phyloP scores from a whole-genome alignment of 1,140 invertebrate genomes.

The Drosophila orosa region DNA sequence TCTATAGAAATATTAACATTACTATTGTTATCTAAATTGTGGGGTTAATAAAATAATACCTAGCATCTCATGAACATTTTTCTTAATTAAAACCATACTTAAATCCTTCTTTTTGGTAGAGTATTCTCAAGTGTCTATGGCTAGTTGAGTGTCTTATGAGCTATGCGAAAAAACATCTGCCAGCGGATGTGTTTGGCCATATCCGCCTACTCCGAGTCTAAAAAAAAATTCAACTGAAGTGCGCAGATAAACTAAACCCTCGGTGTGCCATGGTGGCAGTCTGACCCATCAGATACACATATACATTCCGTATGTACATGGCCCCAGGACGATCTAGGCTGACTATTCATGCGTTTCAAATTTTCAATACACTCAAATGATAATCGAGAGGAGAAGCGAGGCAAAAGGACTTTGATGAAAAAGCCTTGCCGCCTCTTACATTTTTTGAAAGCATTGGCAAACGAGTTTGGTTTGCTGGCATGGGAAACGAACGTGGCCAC shows the following conservation, averaged over 20 bases:
- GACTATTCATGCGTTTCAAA: constrained; percentile 79
- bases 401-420: constrained; percentile 54
- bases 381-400: constrained; percentile 25
- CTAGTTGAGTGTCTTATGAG: constrained; percentile 22
- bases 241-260: constrained; percentile 72
- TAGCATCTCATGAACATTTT: neutral
- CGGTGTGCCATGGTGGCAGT: constrained; percentile 25
- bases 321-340: constrained; percentile 62
- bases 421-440: constrained; percentile 60
- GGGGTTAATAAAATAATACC: too few species aligned
- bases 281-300: constrained; percentile 21
- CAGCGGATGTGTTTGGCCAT: constrained; percentile 67
- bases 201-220: constrained; percentile 32
- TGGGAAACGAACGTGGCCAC: constrained; percentile 14
- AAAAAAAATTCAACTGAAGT: constrained; percentile 52
- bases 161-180: constrained; percentile 73
- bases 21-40: too few species aligned
- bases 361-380: constrained; percentile 72
- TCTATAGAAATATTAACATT: neutral
- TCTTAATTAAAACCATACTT: neutral
- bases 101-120: neutral
- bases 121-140: neutral
- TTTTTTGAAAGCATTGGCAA: constrained; percentile 68
- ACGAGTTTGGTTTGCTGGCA: constrained; percentile 48
- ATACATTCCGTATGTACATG: constrained; percentile 17